Conservation (phyloP, 2,888 invertebrate species). For the Autographa pulchrina region DNA sequence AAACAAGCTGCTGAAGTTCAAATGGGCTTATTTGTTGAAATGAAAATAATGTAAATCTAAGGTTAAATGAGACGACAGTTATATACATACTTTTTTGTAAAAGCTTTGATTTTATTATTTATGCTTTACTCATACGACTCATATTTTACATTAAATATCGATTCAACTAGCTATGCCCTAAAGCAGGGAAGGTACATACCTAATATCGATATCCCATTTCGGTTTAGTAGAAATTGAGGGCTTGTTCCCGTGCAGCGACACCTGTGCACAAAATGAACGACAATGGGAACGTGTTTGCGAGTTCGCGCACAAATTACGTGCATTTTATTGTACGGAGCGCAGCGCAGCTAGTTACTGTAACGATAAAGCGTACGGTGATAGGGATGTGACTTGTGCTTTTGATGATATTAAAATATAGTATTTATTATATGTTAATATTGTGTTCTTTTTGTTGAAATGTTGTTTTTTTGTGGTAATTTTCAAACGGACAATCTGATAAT, state of each 20-base stretch:
- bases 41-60: too few relatives aligned
- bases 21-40: too few relatives aligned
- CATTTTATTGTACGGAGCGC: conserved; percentile 45
- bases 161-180: background rate
- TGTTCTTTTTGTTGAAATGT: too few relatives aligned
- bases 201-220: conserved; percentile 37
- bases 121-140: too few relatives aligned
- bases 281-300: conserved; percentile 53
- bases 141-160: background rate
- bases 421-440: background rate
- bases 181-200: conserved; percentile 29
- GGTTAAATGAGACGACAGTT: too few relatives aligned
- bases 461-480: too few relatives aligned
- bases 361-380: background rate
- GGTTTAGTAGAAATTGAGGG: conserved; percentile 48
- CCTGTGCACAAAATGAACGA: conserved; percentile 54
- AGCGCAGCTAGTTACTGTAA: conserved; percentile 8
- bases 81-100: too few relatives aligned
- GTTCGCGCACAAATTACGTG: conserved; percentile 54
- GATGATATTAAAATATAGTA: background rate
- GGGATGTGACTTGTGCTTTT: background rate
- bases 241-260: conserved; percentile 41
- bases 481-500: too few relatives aligned
- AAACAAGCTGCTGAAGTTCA: too few relatives aligned
- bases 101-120: too few relatives aligned